phyloP scores from a whole-genome alignment of 2,888 invertebrate species.

The Diaphora mendica region DNA sequence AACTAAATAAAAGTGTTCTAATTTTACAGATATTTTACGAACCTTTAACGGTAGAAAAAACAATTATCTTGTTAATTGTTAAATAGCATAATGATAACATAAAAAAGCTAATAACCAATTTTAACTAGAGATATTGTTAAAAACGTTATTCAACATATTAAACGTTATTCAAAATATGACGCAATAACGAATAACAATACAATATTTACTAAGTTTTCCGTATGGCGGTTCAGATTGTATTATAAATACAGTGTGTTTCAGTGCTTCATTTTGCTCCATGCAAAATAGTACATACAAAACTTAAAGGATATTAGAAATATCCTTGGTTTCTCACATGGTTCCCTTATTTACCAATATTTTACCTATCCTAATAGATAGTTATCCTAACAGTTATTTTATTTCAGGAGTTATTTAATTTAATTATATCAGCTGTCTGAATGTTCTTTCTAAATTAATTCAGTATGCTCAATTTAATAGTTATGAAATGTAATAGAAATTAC shows the following conservation, averaged over 20 bases:
- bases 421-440: conserved; percentile 42
- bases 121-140: background rate
- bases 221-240: conserved; percentile 65
- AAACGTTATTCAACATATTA: conserved; percentile 15
- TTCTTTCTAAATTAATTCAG: conserved; percentile 46
- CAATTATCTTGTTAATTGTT: no score
- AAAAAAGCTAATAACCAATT: no score
- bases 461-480: conserved; percentile 34
- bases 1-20: no score
- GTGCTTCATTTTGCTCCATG: conserved; percentile 89
- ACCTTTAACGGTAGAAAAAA: no score
- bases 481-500: conserved; percentile 32
- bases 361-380: conserved; percentile 21
- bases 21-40: no score
- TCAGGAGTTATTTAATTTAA: conserved; percentile 34
- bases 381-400: conserved; percentile 22
- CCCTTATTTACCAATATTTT: conserved; percentile 73
- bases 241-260: conserved; percentile 38
- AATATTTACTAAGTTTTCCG: conserved; percentile 53
- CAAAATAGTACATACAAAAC: conserved; percentile 92
- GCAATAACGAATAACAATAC: conserved; percentile 13
- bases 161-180: background rate
- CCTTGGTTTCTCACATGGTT: conserved; percentile 91
- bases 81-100: background rate
- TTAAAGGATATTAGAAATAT: conserved; percentile 75